A percentile compares a stretch with the other conserved stretches of the same genome.
phyloP scores from a whole-genome alignment of 92 coral and sea anemone species.

The Isaurus tuberculatus region DNA sequence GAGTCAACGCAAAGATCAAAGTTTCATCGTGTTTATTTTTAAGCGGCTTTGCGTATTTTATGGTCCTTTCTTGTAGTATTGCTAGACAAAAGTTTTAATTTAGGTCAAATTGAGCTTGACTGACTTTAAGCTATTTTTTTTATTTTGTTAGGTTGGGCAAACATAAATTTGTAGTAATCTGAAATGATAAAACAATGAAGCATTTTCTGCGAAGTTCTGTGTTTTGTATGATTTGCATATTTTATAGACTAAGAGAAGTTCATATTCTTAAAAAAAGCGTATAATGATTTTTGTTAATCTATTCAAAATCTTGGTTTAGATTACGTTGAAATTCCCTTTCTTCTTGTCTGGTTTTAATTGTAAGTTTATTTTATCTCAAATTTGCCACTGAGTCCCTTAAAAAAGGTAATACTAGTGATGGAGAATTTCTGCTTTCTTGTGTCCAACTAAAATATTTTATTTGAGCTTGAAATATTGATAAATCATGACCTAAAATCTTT shows the following conservation, averaged over 20 bases:
- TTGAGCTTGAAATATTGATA: too few species aligned
- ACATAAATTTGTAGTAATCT: neutral
- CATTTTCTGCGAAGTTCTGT: neutral
- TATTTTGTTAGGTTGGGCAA: constrained; percentile 1
- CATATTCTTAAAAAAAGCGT: neutral
- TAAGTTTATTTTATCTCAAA: too few species aligned
- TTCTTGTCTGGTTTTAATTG: neutral
- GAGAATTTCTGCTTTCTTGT: too few species aligned
- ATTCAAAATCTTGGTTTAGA: neutral
- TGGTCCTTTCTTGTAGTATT: too few species aligned
- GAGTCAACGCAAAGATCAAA: neutral
- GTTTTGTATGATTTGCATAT: neutral
- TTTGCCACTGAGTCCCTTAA: too few species aligned
- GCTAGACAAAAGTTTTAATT: neutral
- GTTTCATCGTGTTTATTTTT: neutral
- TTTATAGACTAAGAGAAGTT: neutral
- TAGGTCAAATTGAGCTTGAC: neutral
- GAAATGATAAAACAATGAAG: neutral
- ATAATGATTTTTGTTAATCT: neutral
- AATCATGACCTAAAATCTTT: too few species aligned
- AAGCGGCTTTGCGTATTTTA: neutral
- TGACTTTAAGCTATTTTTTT: neutral
- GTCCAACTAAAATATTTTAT: too few species aligned
- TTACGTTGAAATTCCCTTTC: neutral
- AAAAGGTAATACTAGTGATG: too few species aligned